Base-by-base conservation (phyloP, 2,113 vertebrate genomes). In the Empidonax traillii region DNA sequence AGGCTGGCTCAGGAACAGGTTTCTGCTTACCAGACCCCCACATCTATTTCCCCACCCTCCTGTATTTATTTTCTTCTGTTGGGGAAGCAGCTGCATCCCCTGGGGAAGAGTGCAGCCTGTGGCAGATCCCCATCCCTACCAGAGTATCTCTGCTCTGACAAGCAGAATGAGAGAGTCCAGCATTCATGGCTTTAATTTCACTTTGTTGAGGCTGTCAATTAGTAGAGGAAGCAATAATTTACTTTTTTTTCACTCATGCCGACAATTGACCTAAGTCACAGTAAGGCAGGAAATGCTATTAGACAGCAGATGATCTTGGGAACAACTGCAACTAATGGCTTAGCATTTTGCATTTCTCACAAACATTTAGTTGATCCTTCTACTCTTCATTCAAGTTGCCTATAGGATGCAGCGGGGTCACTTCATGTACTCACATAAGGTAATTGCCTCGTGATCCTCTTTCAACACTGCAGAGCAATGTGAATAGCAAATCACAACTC, bases 281-380 rank as follows among this genome's bases (percentile, higher is more conserved):
- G 53, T 33, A 75, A 76, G 47, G 39, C 81, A 87, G 81, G 67
- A 81, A 96, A 86, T 77, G 44, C 83, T 91, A 86, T 84, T 90
- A 87, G 84, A 41, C 56, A 92, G 55, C 1, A 1, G 44, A 61
- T 87, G 59, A 87, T 85, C 76, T 85, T 55, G 62, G 62, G 44
- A 92, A 93, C 72, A 35, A 71, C 53, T 78, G 76, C 46, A 68
- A 69, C 67, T 73, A 85, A 53, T 73, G 69, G 44, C 46, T 77
- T 88, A 81, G 24, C n/a, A 51, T 69, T 96, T 93, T 86, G 30
- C 21, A 25, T 79, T 92, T 91, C 65, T 83, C 58, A 87, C 61
- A 72, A 81, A 51, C 35, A 71, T 91, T 81, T 80, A 55, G 51
- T 92, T 94, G 79, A 67, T 77, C 59, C 44, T 68, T 77, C 62